phyloP scores from a whole-genome alignment of 2,888 invertebrate species.

The Drosophila prolongata region DNA sequence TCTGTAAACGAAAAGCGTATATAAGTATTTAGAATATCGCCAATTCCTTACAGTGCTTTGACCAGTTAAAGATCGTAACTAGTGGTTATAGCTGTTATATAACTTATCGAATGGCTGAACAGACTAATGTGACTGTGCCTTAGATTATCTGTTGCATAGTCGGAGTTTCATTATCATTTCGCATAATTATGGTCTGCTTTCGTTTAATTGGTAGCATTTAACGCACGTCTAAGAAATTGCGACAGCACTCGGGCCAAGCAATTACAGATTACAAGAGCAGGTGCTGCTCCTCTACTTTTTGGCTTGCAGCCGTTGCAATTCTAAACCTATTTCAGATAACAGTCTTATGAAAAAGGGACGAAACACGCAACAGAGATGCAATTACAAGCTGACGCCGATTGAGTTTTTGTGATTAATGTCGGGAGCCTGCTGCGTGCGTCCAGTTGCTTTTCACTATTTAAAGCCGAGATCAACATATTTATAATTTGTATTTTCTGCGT shows the following conservation, averaged over 20 bases:
- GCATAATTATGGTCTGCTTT: neutral
- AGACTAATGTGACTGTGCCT: too few relatives aligned
- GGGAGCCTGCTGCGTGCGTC: conserved; percentile 27
- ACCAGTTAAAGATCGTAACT: too few relatives aligned
- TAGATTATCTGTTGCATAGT: too few relatives aligned
- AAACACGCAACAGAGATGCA: conserved; percentile 60
- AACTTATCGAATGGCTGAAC: too few relatives aligned
- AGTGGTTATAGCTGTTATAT: too few relatives aligned
- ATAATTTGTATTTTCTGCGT: conserved; percentile 18
- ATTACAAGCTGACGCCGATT: conserved; percentile 58
- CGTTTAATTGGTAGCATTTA: conserved; percentile 47
- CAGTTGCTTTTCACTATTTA: neutral
- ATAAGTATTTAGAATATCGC: neutral
- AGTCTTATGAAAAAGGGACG: conserved; percentile 41
- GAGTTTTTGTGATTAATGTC: conserved; percentile 66
- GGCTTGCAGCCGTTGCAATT: conserved; percentile 63
- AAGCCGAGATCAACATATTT: conserved; percentile 9
- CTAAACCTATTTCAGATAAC: conserved; percentile 61
- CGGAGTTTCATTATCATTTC: neutral
- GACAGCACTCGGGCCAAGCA: conserved; percentile 3
- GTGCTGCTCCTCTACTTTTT: conserved; percentile 36
- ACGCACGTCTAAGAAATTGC: conserved; percentile 33
- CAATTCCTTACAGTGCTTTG: too few relatives aligned
- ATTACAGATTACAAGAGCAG: conserved; percentile 44
- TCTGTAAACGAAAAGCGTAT: too few relatives aligned